phyloP scores from a whole-genome alignment of 1,140 invertebrate species.

The Homarus americanus region DNA sequence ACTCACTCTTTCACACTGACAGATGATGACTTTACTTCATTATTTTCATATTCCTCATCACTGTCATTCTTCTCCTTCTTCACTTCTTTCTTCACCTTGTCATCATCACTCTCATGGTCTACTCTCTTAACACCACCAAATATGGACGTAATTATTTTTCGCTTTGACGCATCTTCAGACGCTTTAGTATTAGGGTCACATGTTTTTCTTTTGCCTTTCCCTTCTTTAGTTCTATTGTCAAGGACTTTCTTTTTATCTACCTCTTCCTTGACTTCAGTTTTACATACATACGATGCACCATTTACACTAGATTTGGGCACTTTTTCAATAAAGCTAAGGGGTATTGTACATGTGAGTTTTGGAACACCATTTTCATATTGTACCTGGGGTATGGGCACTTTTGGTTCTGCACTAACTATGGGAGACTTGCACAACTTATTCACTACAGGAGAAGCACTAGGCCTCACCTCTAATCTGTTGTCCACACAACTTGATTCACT shows the following conservation, averaged over 20 bases:
- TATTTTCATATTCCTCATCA: conserved; percentile 43
- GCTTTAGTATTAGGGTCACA: conserved; percentile 50
- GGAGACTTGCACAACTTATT: conserved; percentile 52
- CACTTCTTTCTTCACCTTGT: conserved; percentile 54
- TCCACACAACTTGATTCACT: conserved; percentile 29
- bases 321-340: conserved; percentile 70
- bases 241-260: conserved; percentile 55
- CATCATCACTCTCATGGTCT: conserved; percentile 58
- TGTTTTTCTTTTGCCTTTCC: conserved; percentile 62
- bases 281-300: conserved; percentile 36
- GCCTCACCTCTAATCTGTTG: background rate
- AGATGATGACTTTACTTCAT: background rate
- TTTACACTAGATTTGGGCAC: conserved; percentile 63
- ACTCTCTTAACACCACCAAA: conserved; percentile 40
- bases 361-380: conserved; percentile 52
- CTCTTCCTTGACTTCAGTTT: conserved; percentile 44
- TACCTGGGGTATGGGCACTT: conserved; percentile 65
- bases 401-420: conserved; percentile 65
- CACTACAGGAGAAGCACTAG: conserved; percentile 23
- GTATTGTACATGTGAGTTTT: conserved; percentile 60
- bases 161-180: conserved; percentile 44
- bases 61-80: conserved; percentile 47
- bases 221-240: conserved; percentile 67
- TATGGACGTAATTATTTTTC: conserved; percentile 59
- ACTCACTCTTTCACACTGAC: conserved; percentile 42